Base-by-base conservation (phyloP, 92 coral and sea anemone species). In the Porites rus region DNA sequence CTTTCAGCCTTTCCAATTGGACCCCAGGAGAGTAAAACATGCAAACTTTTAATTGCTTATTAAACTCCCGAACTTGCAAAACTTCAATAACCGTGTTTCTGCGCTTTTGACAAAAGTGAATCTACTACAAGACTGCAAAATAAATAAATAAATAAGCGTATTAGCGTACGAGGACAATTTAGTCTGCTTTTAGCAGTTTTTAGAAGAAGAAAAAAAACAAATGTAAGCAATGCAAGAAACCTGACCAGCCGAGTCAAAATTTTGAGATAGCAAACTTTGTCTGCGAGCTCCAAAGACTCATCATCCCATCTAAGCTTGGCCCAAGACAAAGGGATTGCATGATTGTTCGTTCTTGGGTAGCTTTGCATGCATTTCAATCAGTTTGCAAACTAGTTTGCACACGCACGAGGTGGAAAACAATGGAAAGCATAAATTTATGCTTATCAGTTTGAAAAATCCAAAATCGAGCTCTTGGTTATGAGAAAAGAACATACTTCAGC, bases 391-490 rank as follows among this genome's bases (percentile, higher is more conserved):
- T 54, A 54, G 31, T 28, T 28, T 28, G 31, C 31, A 28, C 31
- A 8, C 80, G 64, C 75, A 69, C 75, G 69, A 70, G 68, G 85
- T 28, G 24, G 21, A 1, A 11, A n/a, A 67, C 51, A 51, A 68
- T 52, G 38, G 11, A 13, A 20, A 21, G 13, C 38, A 19, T 74
- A n/a, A 72, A 46, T 17, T 13, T 18, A 43, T 46, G 19, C 19
- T 72, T 10, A 18, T 72, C 16, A 7, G 51, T 62, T 18, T 62
- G 1, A 62, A 62, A 62, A 20, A 62, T 1, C 8, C 8, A 62
- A 62, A 62, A 18, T 56, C 61, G n/a, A n/a, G 66, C 7, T 62
- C 20, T 62, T 14, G 18, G 17, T 62, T 10, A 10, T 56, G 11
- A 10, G 12, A 56, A 56, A 1, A 56, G 4, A 56, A 56, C 16